Base-by-base conservation (phyloP, 2,113 vertebrate genomes). In the Peucedramus taeniatus region DNA sequence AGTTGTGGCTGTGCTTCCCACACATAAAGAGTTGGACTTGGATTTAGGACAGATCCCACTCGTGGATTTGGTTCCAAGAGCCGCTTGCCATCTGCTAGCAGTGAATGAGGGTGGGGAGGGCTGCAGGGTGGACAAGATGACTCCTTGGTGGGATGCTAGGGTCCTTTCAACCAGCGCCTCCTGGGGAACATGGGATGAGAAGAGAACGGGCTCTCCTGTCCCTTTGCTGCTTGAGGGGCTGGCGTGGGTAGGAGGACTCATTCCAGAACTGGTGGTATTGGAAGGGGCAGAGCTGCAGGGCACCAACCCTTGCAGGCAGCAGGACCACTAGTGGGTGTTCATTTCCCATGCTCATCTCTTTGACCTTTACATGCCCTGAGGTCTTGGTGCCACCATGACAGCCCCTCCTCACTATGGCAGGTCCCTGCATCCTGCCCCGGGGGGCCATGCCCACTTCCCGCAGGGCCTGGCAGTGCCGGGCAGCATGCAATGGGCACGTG, bases 381-480 rank as follows among this genome's bases (percentile, higher is more conserved):
- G 54, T 60, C 44, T 80, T 0, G 0, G 33, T 89, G 59, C 44
- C 20, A 13, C 17, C 3, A 2, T 19, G 47, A 40, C 63, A 83
- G 59, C 57, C 66, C 33, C 31, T 59, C 40, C 50, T 91, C 3
- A 3, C 15, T 9, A 6, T 9, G 28, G 44, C 31, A 49, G 53
- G 13, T 57, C 20, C 45, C 63, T 40, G 31, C 39, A 8, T 35
- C 44, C 44, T 39, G 53, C 12, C 22, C 17, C 0, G 0, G 23
- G 10, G 15, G 37, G 13, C 8, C 0, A 0, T 39, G 65, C 80
- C 47, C 2, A 0, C 28, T 75, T 20, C 18, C 57, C 0, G 0
- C 5, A 1, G 71, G 59, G 63, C 31, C 45, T 59, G 87, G 76
- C 95, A 27, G 63, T 81, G 72, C 60, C 0, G 0, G 65, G 77